These are phyloP conservation scores for Pseudococcus viburni DNA, from an alignment of 2,888 invertebrate genomes.

Conservation along the genomic window DNA sequence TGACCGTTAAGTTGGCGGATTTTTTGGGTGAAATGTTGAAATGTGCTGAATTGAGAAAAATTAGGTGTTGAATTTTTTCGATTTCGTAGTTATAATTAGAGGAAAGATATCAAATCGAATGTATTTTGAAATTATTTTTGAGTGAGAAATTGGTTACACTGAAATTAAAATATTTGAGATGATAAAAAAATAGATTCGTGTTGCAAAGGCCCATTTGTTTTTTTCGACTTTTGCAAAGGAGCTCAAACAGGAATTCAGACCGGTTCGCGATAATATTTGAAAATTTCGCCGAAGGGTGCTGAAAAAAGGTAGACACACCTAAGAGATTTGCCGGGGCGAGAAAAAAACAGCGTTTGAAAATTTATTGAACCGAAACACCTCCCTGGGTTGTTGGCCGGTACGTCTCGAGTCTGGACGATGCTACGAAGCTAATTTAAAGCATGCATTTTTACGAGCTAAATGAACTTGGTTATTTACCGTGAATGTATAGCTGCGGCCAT, in stretches of 20 bases:
- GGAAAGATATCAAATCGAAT: neutral
- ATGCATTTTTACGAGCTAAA: slow-evolving; percentile 47
- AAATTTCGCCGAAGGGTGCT: neutral
- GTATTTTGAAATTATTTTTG: neutral
- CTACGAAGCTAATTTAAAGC: slow-evolving; percentile 13
- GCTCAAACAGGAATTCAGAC: neutral
- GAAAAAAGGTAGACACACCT: slow-evolving; percentile 3
- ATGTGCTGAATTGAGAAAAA: neutral
- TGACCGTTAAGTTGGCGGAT: neutral
- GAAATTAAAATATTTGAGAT: neutral
- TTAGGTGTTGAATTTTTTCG: neutral
- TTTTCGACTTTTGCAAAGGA: neutral
- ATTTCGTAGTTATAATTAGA: too few relatives aligned
- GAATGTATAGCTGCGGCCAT: slow-evolving; percentile 23
- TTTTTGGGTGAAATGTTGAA: neutral
- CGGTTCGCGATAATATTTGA: neutral
- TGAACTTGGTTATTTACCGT: slow-evolving; percentile 30
- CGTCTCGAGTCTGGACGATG: slow-evolving; percentile 13
- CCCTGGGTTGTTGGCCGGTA: slow-evolving; percentile 43
- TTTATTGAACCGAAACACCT: slow-evolving; percentile 41
- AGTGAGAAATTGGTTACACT: neutral
- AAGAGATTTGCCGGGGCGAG: neutral
- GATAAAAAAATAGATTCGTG: neutral
- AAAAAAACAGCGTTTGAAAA: neutral
- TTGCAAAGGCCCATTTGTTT: neutral